A percentile compares a stretch with the other conserved stretches of the same genome.
Evolutionary conservation across 1,140 invertebrate genomes (phyloP).

Genomic region (Sitodiplosis mosellana): DNA sequence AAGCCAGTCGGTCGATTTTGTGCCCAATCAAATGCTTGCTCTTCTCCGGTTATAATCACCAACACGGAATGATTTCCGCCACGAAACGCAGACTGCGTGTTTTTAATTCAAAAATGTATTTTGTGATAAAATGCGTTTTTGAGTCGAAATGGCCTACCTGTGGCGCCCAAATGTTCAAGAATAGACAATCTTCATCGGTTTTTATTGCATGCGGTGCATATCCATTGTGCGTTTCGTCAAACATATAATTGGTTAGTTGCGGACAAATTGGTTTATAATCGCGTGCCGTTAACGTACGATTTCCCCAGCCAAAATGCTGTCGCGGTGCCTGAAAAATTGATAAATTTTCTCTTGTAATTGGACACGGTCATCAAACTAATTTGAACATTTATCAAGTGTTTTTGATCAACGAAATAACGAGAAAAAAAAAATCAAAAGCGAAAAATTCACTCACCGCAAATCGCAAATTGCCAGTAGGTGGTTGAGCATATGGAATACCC

Average conservation of each 20-base stretch:
- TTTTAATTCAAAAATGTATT: not conserved
- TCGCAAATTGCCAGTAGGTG: conserved; percentile 36
- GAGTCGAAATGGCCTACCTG: conserved; percentile 20
- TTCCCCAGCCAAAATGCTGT: conserved; percentile 27
- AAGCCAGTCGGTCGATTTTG: conserved; percentile 34
- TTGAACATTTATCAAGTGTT: not conserved
- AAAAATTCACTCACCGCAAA: conserved; percentile 29
- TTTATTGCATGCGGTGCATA: conserved; percentile 7
- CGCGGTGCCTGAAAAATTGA: conserved; percentile 23
- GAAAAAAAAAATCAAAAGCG: not conserved
- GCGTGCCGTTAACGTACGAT: conserved; percentile 25
- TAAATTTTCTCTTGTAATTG: conserved; percentile 1
- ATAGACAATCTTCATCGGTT: conserved; percentile 32
- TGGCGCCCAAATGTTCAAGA: conserved; percentile 34
- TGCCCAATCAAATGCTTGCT: conserved; percentile 25
- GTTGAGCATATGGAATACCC: conserved; percentile 45
- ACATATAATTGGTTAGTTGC: conserved; percentile 25
- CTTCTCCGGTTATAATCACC: conserved; percentile 37
- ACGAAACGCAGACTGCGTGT: conserved; percentile 30
- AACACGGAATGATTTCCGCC: conserved; percentile 35
- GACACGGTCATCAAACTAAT: not conserved
- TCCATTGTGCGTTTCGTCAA: conserved; percentile 15
- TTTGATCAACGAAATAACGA: too few relatives aligned
- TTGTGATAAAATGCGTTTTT: not conserved
- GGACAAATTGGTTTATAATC: conserved; percentile 30